Conservation (phyloP, 2,113 vertebrate species). For the Python bivittatus region DNA sequence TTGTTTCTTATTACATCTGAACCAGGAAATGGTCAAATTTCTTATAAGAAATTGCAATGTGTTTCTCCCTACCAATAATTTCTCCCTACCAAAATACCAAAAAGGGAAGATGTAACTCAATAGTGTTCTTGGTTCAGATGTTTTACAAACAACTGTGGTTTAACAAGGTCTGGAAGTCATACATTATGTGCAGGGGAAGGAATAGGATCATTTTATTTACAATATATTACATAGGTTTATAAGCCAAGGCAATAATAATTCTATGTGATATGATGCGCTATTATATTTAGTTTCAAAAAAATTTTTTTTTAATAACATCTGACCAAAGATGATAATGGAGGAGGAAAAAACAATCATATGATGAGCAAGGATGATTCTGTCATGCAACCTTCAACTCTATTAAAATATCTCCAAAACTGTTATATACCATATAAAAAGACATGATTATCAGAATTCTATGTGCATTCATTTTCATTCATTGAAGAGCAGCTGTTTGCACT, state of each 20-base stretch:
- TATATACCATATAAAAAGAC: neutral
- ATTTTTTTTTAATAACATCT: neutral
- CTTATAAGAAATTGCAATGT: neutral
- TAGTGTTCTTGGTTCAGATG: too few relatives aligned
- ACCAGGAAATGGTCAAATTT: neutral
- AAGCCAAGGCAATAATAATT: neutral
- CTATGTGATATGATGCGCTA: neutral
- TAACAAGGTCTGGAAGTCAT: neutral
- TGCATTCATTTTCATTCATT: neutral
- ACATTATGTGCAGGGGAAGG: neutral
- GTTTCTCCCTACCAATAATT: neutral
- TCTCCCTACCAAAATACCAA: too few relatives aligned
- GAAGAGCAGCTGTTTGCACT: neutral
- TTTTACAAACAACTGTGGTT: neutral
- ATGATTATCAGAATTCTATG: neutral
- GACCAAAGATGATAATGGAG: neutral
- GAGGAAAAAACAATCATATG: neutral
- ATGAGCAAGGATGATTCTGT: neutral
- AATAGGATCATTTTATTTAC: neutral
- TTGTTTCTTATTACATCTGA: neutral
- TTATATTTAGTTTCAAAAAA: neutral
- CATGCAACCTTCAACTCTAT: neutral
- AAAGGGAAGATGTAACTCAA: too few relatives aligned
- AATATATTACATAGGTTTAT: neutral
- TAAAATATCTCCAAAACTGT: neutral